Evolutionary conservation across 2,113 vertebrate genomes (phyloP).

Genomic region (Microcebus ravelobensis): DNA sequence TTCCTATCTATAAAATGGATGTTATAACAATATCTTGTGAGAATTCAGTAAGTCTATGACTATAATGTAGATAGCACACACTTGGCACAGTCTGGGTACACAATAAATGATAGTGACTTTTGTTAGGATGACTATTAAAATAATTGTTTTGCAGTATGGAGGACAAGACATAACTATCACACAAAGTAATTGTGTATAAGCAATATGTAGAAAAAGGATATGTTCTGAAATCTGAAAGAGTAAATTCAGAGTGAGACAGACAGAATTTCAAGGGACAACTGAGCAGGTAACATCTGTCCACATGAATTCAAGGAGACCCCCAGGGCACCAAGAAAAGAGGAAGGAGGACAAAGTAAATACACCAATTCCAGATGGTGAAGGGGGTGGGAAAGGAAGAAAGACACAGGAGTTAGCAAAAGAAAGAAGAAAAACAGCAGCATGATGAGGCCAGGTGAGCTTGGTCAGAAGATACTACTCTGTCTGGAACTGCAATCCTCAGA

Average conservation of each 20-base stretch:
- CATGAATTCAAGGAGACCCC: not conserved
- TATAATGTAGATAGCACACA: not conserved
- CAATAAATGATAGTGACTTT: not conserved
- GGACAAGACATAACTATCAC: not conserved
- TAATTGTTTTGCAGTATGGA: not conserved
- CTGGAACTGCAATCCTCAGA: not conserved
- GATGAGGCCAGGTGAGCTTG: not conserved
- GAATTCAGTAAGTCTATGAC: not conserved
- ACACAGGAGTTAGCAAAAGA: slow-evolving; percentile 15
- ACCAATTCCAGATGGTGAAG: slow-evolving; percentile 52
- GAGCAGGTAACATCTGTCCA: not conserved
- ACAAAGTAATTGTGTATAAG: not conserved
- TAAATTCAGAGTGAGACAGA: not conserved
- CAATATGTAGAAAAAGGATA: not conserved
- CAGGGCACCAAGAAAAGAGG: not conserved
- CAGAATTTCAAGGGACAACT: not conserved
- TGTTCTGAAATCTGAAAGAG: not conserved
- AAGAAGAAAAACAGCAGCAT: not conserved
- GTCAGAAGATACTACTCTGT: not conserved
- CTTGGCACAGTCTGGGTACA: not conserved
- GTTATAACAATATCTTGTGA: not conserved
- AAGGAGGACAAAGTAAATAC: not conserved
- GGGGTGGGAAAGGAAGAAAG: slow-evolving; percentile 51
- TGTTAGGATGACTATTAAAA: not conserved
- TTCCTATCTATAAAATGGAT: not conserved